Conservation (phyloP, 2,797 vertebrate species). For the Falco biarmicus region DNA sequence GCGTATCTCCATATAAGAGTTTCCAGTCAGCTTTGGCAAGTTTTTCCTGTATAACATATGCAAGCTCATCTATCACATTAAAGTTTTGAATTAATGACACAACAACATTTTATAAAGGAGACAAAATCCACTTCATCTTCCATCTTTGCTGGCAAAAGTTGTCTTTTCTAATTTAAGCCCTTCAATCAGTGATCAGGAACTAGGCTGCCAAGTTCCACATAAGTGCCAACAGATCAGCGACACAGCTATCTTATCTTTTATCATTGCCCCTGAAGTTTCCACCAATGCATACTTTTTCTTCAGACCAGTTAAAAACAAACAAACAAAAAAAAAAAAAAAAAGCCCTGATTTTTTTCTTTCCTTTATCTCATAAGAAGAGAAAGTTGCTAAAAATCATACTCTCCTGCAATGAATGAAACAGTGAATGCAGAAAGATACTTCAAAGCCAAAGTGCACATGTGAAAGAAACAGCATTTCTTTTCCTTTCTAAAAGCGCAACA, state of each 20-base stretch:
- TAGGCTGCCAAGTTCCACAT: neutral
- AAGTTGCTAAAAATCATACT: neutral
- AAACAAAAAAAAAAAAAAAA: neutral
- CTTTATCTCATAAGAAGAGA: neutral
- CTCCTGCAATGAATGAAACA: neutral
- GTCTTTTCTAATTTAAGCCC: neutral
- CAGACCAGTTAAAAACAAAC: neutral
- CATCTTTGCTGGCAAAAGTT: neutral
- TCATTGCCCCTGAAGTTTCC: neutral
- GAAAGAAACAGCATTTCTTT: neutral
- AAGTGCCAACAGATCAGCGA: neutral
- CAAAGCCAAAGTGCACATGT: neutral
- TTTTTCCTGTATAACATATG: neutral
- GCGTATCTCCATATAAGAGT: neutral
- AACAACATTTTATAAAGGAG: neutral
- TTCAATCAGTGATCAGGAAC: neutral
- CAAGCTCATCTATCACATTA: neutral
- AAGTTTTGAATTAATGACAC: neutral
- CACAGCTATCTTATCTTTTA: neutral
- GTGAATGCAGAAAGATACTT: neutral
- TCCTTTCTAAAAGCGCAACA: neutral
- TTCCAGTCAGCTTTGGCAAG: neutral
- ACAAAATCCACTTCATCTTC: neutral
- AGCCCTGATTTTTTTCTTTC: neutral
- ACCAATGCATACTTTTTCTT: neutral